Percentiles rank a stretch among this genome's conserved stretches.
Conservation (phyloP, 2,797 vertebrate genomes). For the Bufotes viridis region DNA sequence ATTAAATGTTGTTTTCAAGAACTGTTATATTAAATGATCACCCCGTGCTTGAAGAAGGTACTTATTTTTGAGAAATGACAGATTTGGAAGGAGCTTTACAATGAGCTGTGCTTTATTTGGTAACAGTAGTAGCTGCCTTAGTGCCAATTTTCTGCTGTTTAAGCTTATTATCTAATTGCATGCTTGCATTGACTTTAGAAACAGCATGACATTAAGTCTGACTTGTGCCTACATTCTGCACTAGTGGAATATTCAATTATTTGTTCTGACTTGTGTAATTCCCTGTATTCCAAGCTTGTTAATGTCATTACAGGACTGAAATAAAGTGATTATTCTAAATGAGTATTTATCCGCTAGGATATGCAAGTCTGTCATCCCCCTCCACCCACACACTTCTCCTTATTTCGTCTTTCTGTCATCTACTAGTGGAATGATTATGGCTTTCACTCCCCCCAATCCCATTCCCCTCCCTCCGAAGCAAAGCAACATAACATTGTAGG, state of each 20-base stretch:
- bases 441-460: constrained; percentile 25
- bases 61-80: constrained; percentile 66
- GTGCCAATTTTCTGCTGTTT: constrained; percentile 86
- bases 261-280: constrained; percentile 85
- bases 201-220: constrained; percentile 77
- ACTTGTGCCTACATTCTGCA: constrained; percentile 71
- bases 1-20: constrained; percentile 55
- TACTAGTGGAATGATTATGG: constrained; percentile 72
- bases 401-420: constrained; percentile 63
- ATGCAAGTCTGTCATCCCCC: constrained; percentile 66
- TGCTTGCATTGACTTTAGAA: constrained; percentile 80
- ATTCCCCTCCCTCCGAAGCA: constrained; percentile 70
- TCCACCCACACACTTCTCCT: constrained; percentile 44
- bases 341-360: constrained; percentile 82
- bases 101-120: constrained; percentile 74
- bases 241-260: constrained; percentile 88
- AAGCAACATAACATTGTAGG: constrained; percentile 70
- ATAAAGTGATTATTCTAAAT: constrained; percentile 88
- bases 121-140: constrained; percentile 62
- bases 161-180: constrained; percentile 94
- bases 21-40: constrained; percentile 46
- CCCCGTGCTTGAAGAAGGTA: constrained; percentile 22
- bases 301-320: constrained; percentile 85
- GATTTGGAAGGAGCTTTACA: constrained; percentile 66
- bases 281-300: constrained; percentile 85